These are phyloP conservation scores for Ctenosaura bakeri DNA, from an alignment of 2,797 vertebrate species.

Conservation along the genomic window DNA sequence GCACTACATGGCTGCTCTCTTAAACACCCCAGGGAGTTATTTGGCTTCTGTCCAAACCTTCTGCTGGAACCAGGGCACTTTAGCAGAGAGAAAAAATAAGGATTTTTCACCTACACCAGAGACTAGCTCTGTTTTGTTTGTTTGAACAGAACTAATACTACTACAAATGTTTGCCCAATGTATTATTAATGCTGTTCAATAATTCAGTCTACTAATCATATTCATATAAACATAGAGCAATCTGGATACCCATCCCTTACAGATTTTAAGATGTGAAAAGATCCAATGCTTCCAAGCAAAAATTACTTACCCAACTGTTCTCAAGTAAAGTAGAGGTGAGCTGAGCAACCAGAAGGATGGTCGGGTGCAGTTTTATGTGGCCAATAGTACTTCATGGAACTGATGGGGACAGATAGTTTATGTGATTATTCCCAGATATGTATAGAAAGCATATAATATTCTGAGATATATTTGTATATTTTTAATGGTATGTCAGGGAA, in stretches of 20 bases:
- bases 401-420: no score
- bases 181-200: conserved; percentile 29
- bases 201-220: conserved; percentile 7
- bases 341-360: not conserved
- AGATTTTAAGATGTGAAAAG: not conserved
- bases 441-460: no score
- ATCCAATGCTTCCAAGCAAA: not conserved
- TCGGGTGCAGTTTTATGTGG: no score
- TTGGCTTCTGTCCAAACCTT: not conserved
- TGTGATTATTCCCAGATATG: no score
- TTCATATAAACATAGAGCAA: not conserved
- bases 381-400: not conserved
- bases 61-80: not conserved
- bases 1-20: not conserved
- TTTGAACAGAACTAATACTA: not conserved
- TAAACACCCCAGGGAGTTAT: not conserved
- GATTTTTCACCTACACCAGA: not conserved
- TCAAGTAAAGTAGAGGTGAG: not conserved
- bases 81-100: not conserved
- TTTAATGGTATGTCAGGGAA: no score
- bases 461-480: no score
- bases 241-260: not conserved
- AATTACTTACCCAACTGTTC: not conserved
- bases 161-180: conserved; percentile 10
- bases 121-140: not conserved